These are phyloP conservation scores for Tetraneura akinire DNA, from an alignment of 1,140 invertebrate genomes.

Conservation along the genomic window DNA sequence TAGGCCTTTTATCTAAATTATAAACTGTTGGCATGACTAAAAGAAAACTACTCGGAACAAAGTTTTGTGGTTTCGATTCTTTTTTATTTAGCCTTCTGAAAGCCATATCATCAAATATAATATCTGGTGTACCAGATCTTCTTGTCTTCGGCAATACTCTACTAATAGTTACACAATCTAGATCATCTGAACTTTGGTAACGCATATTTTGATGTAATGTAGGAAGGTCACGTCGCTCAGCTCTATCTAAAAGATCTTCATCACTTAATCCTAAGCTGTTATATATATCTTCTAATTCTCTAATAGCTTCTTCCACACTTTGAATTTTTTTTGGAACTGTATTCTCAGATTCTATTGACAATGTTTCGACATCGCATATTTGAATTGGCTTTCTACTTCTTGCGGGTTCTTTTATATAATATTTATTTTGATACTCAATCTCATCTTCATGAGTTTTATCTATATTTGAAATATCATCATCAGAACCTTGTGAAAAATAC, in stretches of 20 bases:
- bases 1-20: slow-evolving; percentile 53
- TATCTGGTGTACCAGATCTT: slow-evolving; percentile 39
- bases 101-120: slow-evolving; percentile 73
- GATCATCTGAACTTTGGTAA: slow-evolving; percentile 39
- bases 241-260: slow-evolving; percentile 76
- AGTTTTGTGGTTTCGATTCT: slow-evolving; percentile 58
- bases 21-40: slow-evolving; percentile 68
- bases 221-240: slow-evolving; percentile 74
- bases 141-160: slow-evolving; percentile 1
- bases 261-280: slow-evolving; percentile 79
- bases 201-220: slow-evolving; percentile 55
- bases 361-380: slow-evolving; percentile 14
- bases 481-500: slow-evolving; percentile 59
- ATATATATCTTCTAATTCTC: slow-evolving; percentile 86
- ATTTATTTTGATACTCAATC: not conserved
- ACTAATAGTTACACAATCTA: not conserved
- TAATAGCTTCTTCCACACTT: slow-evolving; percentile 82
- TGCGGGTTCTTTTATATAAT: not conserved
- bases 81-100: slow-evolving; percentile 67
- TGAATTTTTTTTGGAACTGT: slow-evolving; percentile 62
- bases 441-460: slow-evolving; percentile 13
- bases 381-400: slow-evolving; percentile 26
- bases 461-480: slow-evolving; percentile 60
- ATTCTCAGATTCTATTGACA: slow-evolving; percentile 11
- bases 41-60: slow-evolving; percentile 70